Base-by-base conservation (phyloP, 1,140 invertebrate genomes). In the Leptopilina boulardi region DNA sequence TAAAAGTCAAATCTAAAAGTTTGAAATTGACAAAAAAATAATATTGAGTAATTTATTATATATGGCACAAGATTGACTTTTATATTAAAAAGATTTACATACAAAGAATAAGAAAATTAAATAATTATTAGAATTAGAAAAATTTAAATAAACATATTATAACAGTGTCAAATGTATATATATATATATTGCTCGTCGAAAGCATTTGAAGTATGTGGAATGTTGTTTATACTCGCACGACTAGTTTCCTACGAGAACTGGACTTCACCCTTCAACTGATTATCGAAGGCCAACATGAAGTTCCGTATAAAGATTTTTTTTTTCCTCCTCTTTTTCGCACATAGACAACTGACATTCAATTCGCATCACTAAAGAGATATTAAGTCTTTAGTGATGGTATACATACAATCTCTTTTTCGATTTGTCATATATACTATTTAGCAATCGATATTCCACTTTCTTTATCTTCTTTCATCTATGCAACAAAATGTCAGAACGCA, bases 211-310 rank as follows among this genome's bases (percentile, higher is more conserved):
- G 59, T 23, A 66, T 66, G 59, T 6, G 59, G 59, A 66, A 66
- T 66, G 59, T 66, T 34, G 59, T 66, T 66, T 30, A 30, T 66
- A 30, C 59, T 30, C 59, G 59, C 59, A 23, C 59, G 59, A 66
- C 59, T 66, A 66, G 59, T 66, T 66, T n/a, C 0, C 2, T 10
- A 66, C 21, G 59, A 34, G 59, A 66, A 66, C 59, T 66, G 59
- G 59, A 66, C 59, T 34, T 66, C 59, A 66, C 59, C 59, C 59
- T 66, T 66, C 26, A 66, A 66, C 23, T 66, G 59, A 66, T 30
- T 66, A 30, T 34, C 59, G 59, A 66, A 66, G 59, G 59, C 23
- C 59, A 23, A 66, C 59, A 30, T 66, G 13, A 15, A 66, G 59
- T 66, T 66, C 26, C 59, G 59, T 13, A n/a, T n/a, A 26, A 34